Conservation (phyloP, 2,797 vertebrate genomes). For the Streptopelia turtur region DNA sequence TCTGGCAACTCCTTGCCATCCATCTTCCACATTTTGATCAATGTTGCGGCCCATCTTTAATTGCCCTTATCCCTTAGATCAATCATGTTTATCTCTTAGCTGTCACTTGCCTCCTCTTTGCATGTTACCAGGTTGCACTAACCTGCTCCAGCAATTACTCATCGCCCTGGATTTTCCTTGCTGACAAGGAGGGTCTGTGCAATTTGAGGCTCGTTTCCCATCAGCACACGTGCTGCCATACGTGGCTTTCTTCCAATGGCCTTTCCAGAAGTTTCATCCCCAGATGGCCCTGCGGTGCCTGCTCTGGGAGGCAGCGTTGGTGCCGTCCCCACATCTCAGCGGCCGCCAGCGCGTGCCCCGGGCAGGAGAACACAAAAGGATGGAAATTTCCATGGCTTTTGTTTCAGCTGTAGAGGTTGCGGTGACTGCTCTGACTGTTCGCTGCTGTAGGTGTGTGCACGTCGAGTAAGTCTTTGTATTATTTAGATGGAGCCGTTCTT, state of each 20-base stretch:
- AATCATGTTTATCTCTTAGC: constrained; percentile 3
- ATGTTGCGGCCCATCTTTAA: constrained; percentile 34
- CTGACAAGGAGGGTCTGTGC: background rate
- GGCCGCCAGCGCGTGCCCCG: background rate
- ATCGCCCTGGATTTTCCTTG: background rate
- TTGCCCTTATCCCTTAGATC: constrained; percentile 25
- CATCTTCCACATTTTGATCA: background rate
- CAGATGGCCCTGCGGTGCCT: background rate
- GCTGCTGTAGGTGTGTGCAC: constrained; percentile 46
- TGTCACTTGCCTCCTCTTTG: constrained; percentile 17
- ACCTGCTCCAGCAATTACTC: constrained; percentile 5
- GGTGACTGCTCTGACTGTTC: constrained; percentile 10
- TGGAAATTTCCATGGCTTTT: constrained; percentile 68
- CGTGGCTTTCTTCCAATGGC: background rate
- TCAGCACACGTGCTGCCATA: background rate
- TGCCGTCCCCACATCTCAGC: background rate
- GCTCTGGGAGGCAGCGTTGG: background rate
- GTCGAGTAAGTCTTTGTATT: constrained; percentile 11
- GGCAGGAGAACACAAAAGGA: constrained; percentile 38
- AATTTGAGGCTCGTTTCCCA: background rate
- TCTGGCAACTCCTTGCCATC: background rate
- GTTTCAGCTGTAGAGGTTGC: constrained; percentile 55
- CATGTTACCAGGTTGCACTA: background rate
- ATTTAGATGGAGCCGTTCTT: constrained; percentile 61
- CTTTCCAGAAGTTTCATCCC: constrained; percentile 13